Conservation (phyloP, 2,888 invertebrate species). For the Latrodectus elegans region DNA sequence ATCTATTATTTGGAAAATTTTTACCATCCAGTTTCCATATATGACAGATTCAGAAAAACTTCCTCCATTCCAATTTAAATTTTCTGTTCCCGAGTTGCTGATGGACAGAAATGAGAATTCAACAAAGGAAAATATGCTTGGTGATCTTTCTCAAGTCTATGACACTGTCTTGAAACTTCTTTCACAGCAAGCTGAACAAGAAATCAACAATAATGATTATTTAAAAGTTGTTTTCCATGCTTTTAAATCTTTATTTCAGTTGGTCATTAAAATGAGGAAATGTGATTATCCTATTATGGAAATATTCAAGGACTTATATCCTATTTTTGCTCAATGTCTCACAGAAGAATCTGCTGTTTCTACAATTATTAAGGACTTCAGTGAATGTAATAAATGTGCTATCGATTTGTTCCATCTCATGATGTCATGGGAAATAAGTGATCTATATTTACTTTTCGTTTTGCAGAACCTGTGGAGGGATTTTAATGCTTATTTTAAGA, state of each 20-base stretch:
- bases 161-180: not conserved
- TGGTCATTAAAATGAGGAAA: not conserved
- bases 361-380: not conserved
- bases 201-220: not conserved
- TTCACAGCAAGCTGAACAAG: not conserved
- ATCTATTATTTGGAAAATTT: conserved; percentile 5
- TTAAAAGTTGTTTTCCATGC: conserved; percentile 30
- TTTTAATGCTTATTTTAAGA: not conserved
- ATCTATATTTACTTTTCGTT: conserved; percentile 17
- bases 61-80: conserved; percentile 11
- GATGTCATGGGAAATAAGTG: conserved; percentile 15
- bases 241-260: conserved; percentile 16
- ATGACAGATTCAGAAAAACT: not conserved
- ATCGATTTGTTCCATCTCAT: not conserved
- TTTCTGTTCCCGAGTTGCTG: not conserved
- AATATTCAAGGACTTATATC: not conserved
- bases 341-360: not conserved
- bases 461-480: conserved; percentile 9
- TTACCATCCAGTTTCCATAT: not conserved
- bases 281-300: not conserved
- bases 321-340: not conserved
- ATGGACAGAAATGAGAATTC: not conserved
- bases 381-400: not conserved
- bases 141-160: not conserved
- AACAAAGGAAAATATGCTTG: not conserved